Percentiles rank a stretch among this genome's conserved stretches.
Conservation (phyloP, 2,113 vertebrate genomes). For the Leptobrachium leishanense region DNA sequence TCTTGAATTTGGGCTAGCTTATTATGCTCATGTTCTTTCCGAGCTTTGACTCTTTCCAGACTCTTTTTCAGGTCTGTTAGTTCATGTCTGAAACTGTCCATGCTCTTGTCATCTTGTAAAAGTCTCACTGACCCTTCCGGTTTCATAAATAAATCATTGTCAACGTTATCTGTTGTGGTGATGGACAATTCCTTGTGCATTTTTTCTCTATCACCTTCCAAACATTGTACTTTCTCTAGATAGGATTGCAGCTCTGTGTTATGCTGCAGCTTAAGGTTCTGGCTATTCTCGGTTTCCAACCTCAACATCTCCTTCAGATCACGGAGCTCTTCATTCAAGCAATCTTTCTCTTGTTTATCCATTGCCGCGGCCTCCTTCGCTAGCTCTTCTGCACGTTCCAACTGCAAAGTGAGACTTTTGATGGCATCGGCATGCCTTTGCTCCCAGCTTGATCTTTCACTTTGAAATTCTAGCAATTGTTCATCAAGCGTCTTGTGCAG, state of each 20-base stretch:
- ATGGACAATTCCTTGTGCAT: slow-evolving; percentile 17
- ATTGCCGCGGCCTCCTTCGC: slow-evolving; percentile 60
- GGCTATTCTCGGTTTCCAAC: slow-evolving; percentile 54
- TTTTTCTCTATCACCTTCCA: slow-evolving; percentile 51
- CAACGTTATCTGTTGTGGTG: slow-evolving; percentile 53
- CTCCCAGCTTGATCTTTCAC: slow-evolving; percentile 61
- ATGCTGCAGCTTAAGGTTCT: slow-evolving; percentile 44
- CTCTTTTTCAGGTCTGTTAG: slow-evolving; percentile 46
- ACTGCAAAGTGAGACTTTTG: slow-evolving; percentile 53
- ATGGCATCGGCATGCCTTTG: slow-evolving; percentile 61
- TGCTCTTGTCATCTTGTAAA: slow-evolving; percentile 56
- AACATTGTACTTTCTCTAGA: slow-evolving; percentile 53
- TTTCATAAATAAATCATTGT: slow-evolving; percentile 31
- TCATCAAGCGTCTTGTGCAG: slow-evolving; percentile 64
- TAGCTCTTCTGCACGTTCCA: slow-evolving; percentile 60
- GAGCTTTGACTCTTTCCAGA: slow-evolving; percentile 48
- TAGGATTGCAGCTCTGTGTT: slow-evolving; percentile 56
- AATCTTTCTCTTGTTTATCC: slow-evolving; percentile 70
- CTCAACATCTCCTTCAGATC: slow-evolving; percentile 62
- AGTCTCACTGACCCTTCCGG: slow-evolving; percentile 51
- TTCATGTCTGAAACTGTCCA: slow-evolving; percentile 24
- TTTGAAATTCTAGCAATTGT: slow-evolving; percentile 57
- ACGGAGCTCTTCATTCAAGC: slow-evolving; percentile 65
- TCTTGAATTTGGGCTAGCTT: slow-evolving; percentile 44
- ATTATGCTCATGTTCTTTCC: slow-evolving; percentile 56